phyloP scores from a whole-genome alignment of 1,140 invertebrate species.

The Drosophila kurseongensis region DNA sequence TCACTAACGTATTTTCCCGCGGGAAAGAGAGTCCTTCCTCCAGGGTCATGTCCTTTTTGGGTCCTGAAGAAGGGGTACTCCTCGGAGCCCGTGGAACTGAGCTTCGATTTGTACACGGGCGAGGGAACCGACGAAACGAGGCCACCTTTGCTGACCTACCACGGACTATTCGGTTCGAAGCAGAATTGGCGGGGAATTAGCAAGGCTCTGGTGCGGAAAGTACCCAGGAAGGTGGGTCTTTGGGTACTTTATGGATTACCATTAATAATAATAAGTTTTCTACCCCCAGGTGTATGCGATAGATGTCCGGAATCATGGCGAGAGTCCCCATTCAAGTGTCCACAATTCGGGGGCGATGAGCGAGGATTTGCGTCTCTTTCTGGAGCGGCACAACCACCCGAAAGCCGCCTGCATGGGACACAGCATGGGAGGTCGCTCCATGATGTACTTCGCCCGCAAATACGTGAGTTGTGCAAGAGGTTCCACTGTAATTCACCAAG shows the following conservation, averaged over 20 bases:
- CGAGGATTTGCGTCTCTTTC: constrained; percentile 88
- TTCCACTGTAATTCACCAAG: no score
- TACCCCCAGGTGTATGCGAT: constrained; percentile 88
- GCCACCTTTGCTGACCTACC: constrained; percentile 92
- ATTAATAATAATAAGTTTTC: not conserved
- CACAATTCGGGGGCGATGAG: constrained; percentile 91
- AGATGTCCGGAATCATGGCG: constrained; percentile 96
- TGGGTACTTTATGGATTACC: no score
- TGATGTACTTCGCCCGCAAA: constrained; percentile 91
- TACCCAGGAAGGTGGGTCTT: constrained; percentile 86
- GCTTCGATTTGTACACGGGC: constrained; percentile 40
- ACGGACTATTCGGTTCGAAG: constrained; percentile 94
- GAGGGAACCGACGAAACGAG: constrained; percentile 3
- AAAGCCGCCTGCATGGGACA: constrained; percentile 92
- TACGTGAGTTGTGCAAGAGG: constrained; percentile 79
- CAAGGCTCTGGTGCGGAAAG: constrained; percentile 88
- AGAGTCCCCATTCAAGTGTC: constrained; percentile 91
- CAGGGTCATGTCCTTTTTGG: not conserved
- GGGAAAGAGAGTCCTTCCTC: not conserved
- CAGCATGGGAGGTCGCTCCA: constrained; percentile 95
- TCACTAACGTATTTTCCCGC: constrained; percentile 4
- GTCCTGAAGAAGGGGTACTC: not conserved
- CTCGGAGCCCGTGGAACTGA: constrained; percentile 35
- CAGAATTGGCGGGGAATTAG: constrained; percentile 93
- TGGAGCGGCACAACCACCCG: constrained; percentile 85